Evolutionary conservation across 2,888 invertebrate species (phyloP).

Genomic region (Drosophila nr. fundita): DNA sequence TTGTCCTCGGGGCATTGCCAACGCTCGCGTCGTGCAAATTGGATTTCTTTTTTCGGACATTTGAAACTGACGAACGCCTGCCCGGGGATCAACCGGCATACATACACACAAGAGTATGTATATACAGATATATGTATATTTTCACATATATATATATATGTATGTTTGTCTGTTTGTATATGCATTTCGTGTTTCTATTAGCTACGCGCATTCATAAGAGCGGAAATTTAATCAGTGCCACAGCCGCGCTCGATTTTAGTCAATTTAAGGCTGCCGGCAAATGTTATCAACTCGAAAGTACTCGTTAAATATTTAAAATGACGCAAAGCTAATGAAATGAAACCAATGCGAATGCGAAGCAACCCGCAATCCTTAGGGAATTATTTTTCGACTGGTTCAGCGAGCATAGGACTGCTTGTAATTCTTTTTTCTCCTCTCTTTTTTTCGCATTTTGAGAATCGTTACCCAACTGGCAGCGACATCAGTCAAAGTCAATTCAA

Average conservation of each 20-base stretch:
- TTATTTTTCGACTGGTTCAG: conserved; percentile 31
- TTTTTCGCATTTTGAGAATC: conserved; percentile 4
- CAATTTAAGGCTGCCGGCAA: conserved; percentile 73
- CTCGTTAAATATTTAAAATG: conserved; percentile 79
- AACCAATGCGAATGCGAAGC: conserved; percentile 57
- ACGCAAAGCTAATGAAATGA: conserved; percentile 74
- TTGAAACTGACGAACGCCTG: conserved; percentile 64
- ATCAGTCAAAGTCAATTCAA: conserved; percentile 45
- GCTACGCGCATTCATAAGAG: conserved; percentile 70
- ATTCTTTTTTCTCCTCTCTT: background rate
- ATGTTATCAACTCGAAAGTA: conserved; percentile 58
- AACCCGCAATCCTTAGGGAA: conserved; percentile 48
- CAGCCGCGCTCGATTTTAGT: conserved; percentile 45
- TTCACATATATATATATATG: background rate
- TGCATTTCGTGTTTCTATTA: conserved; percentile 63
- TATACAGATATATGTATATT: background rate
- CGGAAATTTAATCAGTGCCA: conserved; percentile 75
- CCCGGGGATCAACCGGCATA: conserved; percentile 34
- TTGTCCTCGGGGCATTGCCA: conserved; percentile 72
- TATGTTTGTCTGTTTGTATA: conserved; percentile 8
- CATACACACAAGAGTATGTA: background rate
- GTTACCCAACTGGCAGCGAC: conserved; percentile 26
- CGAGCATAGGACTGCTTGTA: conserved; percentile 1
- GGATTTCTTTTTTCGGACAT: conserved; percentile 77
- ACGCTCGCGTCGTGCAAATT: conserved; percentile 68